These are phyloP conservation scores for Trichacis sp. DNA, from an alignment of 2,888 invertebrate species.

Conservation along the genomic window DNA sequence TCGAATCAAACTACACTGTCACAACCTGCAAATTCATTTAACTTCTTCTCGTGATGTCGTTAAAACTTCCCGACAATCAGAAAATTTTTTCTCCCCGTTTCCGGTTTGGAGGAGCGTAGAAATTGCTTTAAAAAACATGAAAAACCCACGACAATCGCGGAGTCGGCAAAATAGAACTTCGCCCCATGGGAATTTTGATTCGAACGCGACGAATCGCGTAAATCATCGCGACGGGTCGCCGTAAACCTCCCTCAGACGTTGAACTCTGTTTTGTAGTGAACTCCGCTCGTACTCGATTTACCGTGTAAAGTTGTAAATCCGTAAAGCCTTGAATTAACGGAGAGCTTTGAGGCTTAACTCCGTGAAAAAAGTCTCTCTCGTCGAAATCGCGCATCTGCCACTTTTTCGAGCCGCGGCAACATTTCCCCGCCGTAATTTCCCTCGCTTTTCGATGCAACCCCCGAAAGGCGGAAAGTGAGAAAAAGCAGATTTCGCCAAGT, in stretches of 20 bases:
- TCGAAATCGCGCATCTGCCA: slow-evolving; percentile 26
- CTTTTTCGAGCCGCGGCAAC: not conserved
- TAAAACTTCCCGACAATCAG: too few relatives aligned
- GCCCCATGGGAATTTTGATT: too few relatives aligned
- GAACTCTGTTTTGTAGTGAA: slow-evolving; percentile 36
- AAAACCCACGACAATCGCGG: too few relatives aligned
- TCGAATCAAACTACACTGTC: too few relatives aligned
- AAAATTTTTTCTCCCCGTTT: too few relatives aligned
- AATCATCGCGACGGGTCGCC: slow-evolving; percentile 34
- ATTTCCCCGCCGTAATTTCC: not conserved
- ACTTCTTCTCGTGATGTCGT: too few relatives aligned
- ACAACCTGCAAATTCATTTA: too few relatives aligned
- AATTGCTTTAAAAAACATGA: too few relatives aligned
- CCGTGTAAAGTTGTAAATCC: slow-evolving; percentile 40
- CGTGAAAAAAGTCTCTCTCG: slow-evolving; percentile 22
- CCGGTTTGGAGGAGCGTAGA: too few relatives aligned
- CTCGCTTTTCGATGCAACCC: not conserved
- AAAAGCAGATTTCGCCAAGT: not conserved
- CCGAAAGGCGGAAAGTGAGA: not conserved
- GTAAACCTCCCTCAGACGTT: slow-evolving; percentile 36
- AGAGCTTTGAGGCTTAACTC: slow-evolving; percentile 39
- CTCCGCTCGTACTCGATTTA: slow-evolving; percentile 42
- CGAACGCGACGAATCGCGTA: slow-evolving; percentile 19
- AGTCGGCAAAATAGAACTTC: too few relatives aligned
- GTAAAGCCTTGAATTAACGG: slow-evolving; percentile 41